Percentiles rank a stretch among this genome's conserved stretches.
phyloP scores from a whole-genome alignment of 2,797 vertebrate genomes.

The Pogonophryne albipinna region DNA sequence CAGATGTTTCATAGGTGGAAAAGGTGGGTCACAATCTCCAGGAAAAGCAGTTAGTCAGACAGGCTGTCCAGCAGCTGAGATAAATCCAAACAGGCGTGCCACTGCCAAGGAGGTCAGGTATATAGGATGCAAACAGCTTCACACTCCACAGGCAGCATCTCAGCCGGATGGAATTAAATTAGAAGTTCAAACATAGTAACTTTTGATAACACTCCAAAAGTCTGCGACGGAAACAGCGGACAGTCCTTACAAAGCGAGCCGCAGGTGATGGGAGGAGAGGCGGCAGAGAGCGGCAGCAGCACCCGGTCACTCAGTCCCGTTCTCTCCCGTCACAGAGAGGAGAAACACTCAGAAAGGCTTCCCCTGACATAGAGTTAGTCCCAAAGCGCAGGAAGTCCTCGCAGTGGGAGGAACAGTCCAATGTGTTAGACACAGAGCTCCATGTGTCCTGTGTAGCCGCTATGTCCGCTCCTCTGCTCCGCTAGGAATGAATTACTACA shows the following conservation, averaged over 20 bases:
- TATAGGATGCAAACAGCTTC: conserved; percentile 44
- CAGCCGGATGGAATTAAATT: neutral
- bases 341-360: neutral
- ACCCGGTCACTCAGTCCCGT: conserved; percentile 25
- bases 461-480: conserved; percentile 14
- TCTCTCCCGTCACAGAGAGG: conserved; percentile 10
- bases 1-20: conserved; percentile 44
- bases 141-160: conserved; percentile 63
- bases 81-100: conserved; percentile 34
- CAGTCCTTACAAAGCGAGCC: conserved; percentile 27
- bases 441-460: conserved; percentile 4
- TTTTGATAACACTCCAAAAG: conserved; percentile 25
- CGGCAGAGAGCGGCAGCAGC: conserved; percentile 48
- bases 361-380: neutral
- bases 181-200: conserved; percentile 26
- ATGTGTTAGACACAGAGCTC: conserved; percentile 29
- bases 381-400: neutral
- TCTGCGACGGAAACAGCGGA: conserved; percentile 19
- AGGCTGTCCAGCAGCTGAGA: conserved; percentile 43
- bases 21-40: conserved; percentile 23
- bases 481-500: conserved; percentile 53
- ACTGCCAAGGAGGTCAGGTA: neutral
- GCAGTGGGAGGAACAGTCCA: conserved; percentile 8
- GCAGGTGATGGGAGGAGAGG: conserved; percentile 59
- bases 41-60: conserved; percentile 18